Base-by-base conservation (phyloP, 2,113 vertebrate genomes). In the Bubalus kerabau region DNA sequence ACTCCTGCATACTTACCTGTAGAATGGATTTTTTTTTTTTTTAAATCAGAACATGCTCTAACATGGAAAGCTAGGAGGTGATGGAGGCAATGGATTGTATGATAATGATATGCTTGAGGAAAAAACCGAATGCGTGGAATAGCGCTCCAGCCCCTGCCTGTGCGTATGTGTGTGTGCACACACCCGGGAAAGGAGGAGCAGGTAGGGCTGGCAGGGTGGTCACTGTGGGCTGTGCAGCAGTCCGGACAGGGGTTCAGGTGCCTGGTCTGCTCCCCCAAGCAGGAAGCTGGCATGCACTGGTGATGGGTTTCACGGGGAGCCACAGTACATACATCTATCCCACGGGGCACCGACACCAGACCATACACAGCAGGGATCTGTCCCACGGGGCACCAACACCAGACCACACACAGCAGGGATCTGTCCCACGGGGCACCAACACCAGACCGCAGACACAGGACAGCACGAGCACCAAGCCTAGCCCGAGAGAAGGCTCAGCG, bases 211-310 rank as follows among this genome's bases (percentile, higher is more conserved):
- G 64, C 36, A 43, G 32, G 57, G 21, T 7, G 84, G 67, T 19
- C 0, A 21, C 62, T 14, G 50, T 64, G 83, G 11, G 43, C 83
- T 17, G 60, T 23, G n/a, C 26, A 30, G 85, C 12, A 1, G 76
- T 81, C n/a, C 21, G n/a, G 82, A 14, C 67, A 46, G 78, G 50
- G 67, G 59, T 78, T 30, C 62, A 84, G 95, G 56, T 2, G 9
- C 46, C 50, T 3, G 40, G 54, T 64, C 88, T 64, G 43, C 40
- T 71, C 56, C 78, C 90, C 92, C 86, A 85, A 90, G 97, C 98
- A 96, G 95, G 97, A 98, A 98, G 97, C 95, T 1, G 2, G 54
- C 98, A 98, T 98, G 98, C 98, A 97, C 56, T 54, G 89, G 93
- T 60, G 92, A 57, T 12, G 86, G 87, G 21, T 94, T 52, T 91